Percentiles rank a stretch among this genome's conserved stretches.
Conservation (phyloP, 2,888 invertebrate genomes). For the Elegia similella region DNA sequence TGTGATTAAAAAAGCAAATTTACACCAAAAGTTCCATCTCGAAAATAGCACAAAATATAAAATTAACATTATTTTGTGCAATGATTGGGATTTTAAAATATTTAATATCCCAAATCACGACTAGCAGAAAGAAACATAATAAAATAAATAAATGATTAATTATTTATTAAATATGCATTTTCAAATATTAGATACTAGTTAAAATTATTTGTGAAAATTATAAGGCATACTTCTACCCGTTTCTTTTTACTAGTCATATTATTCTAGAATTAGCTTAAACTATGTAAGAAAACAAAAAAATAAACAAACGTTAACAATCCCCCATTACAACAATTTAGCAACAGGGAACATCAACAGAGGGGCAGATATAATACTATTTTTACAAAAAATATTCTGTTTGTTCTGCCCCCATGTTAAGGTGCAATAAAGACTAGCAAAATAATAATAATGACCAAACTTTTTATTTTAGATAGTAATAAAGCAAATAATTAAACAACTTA, state of each 20-base stretch:
- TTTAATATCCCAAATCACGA: slow-evolving; percentile 1
- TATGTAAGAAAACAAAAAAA: slow-evolving; percentile 48
- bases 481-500: slow-evolving; percentile 24
- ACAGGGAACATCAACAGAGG: slow-evolving; percentile 1
- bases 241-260: slow-evolving; percentile 24
- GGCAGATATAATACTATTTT: neutral
- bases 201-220: neutral
- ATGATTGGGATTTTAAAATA: slow-evolving; percentile 24
- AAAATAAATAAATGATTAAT: neutral
- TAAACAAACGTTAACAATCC: slow-evolving; percentile 45
- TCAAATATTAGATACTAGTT: too few relatives aligned
- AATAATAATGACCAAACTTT: slow-evolving; percentile 42
- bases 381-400: slow-evolving; percentile 4
- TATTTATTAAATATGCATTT: neutral
- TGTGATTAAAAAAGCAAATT: neutral
- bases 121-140: slow-evolving; percentile 1
- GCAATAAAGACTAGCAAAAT: slow-evolving; percentile 44
- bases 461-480: neutral
- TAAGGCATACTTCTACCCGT: neutral
- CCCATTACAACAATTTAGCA: slow-evolving; percentile 42
- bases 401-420: slow-evolving; percentile 35
- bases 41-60: slow-evolving; percentile 27
- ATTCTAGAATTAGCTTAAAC: slow-evolving; percentile 58
- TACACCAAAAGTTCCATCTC: slow-evolving; percentile 18
- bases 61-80: slow-evolving; percentile 31